A percentile compares a stretch with the other conserved stretches of the same genome.
phyloP scores from a whole-genome alignment of 2,113 vertebrate species.

The Azemiops feae region DNA sequence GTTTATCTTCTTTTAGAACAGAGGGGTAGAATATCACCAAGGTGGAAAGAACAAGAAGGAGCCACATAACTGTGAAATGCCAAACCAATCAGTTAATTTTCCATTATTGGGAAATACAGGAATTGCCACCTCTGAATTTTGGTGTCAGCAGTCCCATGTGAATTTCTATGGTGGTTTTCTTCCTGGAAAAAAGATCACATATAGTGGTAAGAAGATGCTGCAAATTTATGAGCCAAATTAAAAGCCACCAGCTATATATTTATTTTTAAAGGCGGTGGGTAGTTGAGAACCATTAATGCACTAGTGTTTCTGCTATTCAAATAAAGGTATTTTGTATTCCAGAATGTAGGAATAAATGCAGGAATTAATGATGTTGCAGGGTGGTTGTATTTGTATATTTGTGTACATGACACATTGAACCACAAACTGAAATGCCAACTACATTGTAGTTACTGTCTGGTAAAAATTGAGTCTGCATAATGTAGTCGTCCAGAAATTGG shows the following conservation, averaged over 20 bases:
- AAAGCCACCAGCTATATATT: not conserved
- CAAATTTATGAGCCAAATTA: not conserved
- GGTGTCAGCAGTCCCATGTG: slow-evolving; percentile 37
- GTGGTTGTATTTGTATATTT: not conserved
- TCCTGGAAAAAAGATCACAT: slow-evolving; percentile 45
- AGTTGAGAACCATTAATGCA: not conserved
- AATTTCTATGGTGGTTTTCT: slow-evolving; percentile 46
- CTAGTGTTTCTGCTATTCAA: not conserved
- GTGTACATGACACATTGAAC: not conserved
- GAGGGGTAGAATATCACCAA: slow-evolving; percentile 1
- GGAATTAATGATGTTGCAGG: not conserved
- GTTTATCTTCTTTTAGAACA: slow-evolving; percentile 43
- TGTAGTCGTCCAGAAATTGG: not conserved
- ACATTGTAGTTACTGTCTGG: not conserved
- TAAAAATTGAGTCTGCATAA: not conserved
- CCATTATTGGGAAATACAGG: slow-evolving; percentile 17
- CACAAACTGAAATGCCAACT: not conserved
- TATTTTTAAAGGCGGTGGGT: not conserved
- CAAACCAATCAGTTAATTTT: slow-evolving; percentile 9
- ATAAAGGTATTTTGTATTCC: not conserved
- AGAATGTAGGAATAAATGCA: not conserved
- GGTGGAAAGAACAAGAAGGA: not conserved
- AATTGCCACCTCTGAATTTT: slow-evolving; percentile 38
- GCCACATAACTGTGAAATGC: slow-evolving; percentile 7
- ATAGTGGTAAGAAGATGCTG: slow-evolving; percentile 31